These are phyloP conservation scores for Gerris buenoi DNA, from an alignment of 1,140 invertebrate genomes.

Conservation along the genomic window DNA sequence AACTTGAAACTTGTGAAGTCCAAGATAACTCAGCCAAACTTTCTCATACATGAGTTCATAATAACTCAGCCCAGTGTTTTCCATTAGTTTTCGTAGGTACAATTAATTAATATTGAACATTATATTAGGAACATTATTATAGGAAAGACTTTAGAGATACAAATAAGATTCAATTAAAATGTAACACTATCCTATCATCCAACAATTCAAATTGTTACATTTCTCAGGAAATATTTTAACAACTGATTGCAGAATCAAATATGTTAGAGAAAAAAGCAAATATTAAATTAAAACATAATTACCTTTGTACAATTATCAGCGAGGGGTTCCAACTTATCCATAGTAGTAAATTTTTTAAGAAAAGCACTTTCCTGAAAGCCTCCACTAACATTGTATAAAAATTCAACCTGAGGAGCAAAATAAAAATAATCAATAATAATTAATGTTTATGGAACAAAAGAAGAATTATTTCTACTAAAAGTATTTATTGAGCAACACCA, in stretches of 20 bases:
- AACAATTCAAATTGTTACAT: too few species aligned
- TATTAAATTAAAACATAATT: background rate
- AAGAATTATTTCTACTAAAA: too few species aligned
- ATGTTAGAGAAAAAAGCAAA: background rate
- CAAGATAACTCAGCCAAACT: background rate
- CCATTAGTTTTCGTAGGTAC: background rate
- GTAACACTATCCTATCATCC: too few species aligned
- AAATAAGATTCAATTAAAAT: background rate
- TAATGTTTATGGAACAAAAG: too few species aligned
- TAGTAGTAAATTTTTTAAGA: constrained; percentile 58
- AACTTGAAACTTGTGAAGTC: background rate
- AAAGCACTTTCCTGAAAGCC: constrained; percentile 89
- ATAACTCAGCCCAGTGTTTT: background rate
- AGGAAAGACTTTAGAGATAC: background rate
- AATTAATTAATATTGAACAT: background rate
- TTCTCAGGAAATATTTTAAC: background rate
- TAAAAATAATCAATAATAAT: too few species aligned
- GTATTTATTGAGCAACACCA: too few species aligned
- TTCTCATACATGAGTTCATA: background rate
- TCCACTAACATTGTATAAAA: constrained; percentile 65
- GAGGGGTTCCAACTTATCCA: constrained; percentile 69
- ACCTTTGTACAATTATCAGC: constrained; percentile 80
- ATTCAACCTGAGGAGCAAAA: too few species aligned
- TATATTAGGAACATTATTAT: constrained; percentile 3
- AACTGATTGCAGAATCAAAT: background rate